phyloP scores from a whole-genome alignment of 2,797 vertebrate genomes.

The Eremophila alpestris region DNA sequence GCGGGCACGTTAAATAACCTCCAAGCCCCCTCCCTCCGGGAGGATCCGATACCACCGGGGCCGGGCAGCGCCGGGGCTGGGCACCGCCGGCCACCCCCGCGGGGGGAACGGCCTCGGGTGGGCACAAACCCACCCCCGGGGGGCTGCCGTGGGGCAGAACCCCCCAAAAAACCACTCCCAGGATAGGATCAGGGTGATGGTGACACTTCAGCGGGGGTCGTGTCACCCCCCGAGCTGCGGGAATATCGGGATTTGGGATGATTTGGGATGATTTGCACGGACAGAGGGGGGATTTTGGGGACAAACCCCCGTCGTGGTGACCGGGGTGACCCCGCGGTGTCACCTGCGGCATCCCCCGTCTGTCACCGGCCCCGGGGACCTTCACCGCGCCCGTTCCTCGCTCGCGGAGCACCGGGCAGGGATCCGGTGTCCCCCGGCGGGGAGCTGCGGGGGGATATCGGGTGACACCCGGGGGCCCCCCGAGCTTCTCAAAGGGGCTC shows the following conservation, averaged over 20 bases:
- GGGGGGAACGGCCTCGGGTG: too few species aligned
- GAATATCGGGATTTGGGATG: too few species aligned
- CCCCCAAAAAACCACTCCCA: too few species aligned
- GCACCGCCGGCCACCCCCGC: neutral
- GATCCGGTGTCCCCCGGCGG: slow-evolving; percentile 26
- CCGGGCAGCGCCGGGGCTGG: slow-evolving; percentile 17
- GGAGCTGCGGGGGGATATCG: neutral
- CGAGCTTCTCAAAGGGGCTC: neutral
- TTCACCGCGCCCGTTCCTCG: too few species aligned
- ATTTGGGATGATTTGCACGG: too few species aligned
- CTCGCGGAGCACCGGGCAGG: too few species aligned
- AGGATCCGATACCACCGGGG: slow-evolving; percentile 44
- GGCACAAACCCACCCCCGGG: too few species aligned
- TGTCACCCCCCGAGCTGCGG: too few species aligned
- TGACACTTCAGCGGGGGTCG: too few species aligned
- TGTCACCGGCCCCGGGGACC: neutral
- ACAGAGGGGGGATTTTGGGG: accelerated
- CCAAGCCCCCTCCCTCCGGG: slow-evolving; percentile 47
- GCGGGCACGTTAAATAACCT: slow-evolving; percentile 47
- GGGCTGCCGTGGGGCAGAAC: too few species aligned
- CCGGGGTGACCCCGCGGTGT: neutral
- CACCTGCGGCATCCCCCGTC: slow-evolving; percentile 23
- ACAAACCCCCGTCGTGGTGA: neutral
- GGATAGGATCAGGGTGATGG: too few species aligned
- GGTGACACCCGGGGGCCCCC: slow-evolving; percentile 5